These are phyloP conservation scores for Tinea semifulvella DNA, from an alignment of 2,888 invertebrate genomes.

Conservation along the genomic window DNA sequence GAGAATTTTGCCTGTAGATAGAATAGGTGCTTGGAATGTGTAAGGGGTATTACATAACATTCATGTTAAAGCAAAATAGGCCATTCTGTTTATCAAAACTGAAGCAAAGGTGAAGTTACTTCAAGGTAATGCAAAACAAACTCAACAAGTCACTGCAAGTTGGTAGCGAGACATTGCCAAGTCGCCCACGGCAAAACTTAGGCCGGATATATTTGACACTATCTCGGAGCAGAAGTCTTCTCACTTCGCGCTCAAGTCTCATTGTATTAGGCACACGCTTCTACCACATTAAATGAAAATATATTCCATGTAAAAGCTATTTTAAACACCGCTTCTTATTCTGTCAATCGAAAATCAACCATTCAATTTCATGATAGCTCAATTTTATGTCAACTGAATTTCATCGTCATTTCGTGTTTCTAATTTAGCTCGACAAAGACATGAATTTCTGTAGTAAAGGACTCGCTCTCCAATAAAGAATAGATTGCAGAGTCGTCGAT, in stretches of 20 bases:
- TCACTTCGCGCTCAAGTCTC: conserved; percentile 6
- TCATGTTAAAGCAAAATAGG: neutral
- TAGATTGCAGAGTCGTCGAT: conserved; percentile 2
- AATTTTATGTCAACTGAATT: neutral
- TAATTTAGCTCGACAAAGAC: conserved; percentile 11
- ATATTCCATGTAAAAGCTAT: neutral
- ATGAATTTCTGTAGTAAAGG: conserved; percentile 12
- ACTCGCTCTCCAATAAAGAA: conserved; percentile 2
- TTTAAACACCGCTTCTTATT: conserved; percentile 3
- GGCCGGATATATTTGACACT: conserved; percentile 42
- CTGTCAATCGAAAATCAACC: conserved; percentile 5
- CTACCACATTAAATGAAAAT: conserved; percentile 8
- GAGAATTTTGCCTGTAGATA: too few species aligned
- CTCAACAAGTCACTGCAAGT: conserved; percentile 7
- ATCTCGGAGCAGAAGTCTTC: conserved; percentile 24
- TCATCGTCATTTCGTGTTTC: conserved; percentile 8
- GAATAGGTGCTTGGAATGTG: too few species aligned
- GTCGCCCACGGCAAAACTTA: conserved; percentile 26
- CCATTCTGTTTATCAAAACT: neutral
- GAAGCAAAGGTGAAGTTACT: conserved; percentile 6
- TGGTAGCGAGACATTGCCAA: conserved; percentile 11
- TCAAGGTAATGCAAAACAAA: conserved; percentile 6
- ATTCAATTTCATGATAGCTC: conserved; percentile 6
- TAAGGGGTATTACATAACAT: too few species aligned
- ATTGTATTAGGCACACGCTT: conserved; percentile 9